A percentile compares a stretch with the other conserved stretches of the same genome.
These are phyloP conservation scores for Amblyornis subalaris DNA, from an alignment of 2,113 vertebrate species.

Conservation along the genomic window DNA sequence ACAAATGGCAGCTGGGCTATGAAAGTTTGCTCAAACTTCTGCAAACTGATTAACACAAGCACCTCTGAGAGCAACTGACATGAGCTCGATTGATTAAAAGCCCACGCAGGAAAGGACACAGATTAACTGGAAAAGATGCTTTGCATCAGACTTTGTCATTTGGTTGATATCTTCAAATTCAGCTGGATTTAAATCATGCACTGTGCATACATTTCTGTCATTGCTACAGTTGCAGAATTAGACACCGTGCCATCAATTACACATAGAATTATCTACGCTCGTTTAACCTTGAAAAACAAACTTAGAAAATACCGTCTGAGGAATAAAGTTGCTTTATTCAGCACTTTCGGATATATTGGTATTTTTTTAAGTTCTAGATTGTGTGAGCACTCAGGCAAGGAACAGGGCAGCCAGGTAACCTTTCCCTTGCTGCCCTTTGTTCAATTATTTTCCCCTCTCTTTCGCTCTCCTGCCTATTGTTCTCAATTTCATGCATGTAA, in stretches of 20 bases:
- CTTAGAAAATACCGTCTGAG: not conserved
- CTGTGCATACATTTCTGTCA: constrained; percentile 39
- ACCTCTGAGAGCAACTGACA: not conserved
- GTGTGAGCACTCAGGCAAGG: not conserved
- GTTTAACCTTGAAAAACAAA: constrained; percentile 20
- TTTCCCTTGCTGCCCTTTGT: not conserved
- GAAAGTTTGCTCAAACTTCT: not conserved
- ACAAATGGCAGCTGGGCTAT: not conserved
- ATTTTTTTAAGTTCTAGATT: not conserved
- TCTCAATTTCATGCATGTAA: not conserved
- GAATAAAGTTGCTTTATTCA: not conserved
- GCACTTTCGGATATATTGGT: not conserved
- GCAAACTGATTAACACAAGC: not conserved
- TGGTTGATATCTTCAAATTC: constrained; percentile 11
- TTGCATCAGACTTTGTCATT: constrained; percentile 38
- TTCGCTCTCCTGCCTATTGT: not conserved
- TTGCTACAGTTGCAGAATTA: not conserved
- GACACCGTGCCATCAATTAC: not conserved
- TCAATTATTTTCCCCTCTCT: not conserved
- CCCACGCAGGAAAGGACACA: not conserved
- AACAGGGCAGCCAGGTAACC: not conserved
- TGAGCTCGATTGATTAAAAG: not conserved
- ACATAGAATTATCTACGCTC: not conserved
- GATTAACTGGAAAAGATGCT: constrained; percentile 45
- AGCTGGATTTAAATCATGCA: constrained; percentile 1